Evolutionary conservation across 2,888 invertebrate species (phyloP).

Genomic region (Enoplolaimus lenunculus): DNA sequence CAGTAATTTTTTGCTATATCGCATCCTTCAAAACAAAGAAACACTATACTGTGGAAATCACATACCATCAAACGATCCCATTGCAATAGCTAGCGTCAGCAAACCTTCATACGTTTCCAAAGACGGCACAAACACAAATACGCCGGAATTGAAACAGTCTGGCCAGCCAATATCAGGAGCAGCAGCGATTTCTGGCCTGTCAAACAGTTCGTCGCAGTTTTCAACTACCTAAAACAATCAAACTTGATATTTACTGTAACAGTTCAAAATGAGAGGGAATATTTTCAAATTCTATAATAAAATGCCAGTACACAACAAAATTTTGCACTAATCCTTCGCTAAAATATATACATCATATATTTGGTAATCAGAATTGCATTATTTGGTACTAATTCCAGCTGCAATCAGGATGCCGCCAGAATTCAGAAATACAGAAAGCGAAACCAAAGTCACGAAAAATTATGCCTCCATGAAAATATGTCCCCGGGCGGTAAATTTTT

Average conservation of each 20-base stretch:
- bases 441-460: too few species aligned
- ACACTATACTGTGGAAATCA: too few species aligned
- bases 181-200: conserved; percentile 83
- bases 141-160: conserved; percentile 98
- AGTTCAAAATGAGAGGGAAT: background rate
- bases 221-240: conserved; percentile 61
- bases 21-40: too few species aligned
- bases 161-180: conserved; percentile 93
- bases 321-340: too few species aligned
- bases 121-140: conserved; percentile 65
- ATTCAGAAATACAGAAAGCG: too few species aligned
- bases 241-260: background rate
- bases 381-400: too few species aligned
- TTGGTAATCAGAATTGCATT: too few species aligned
- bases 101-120: conserved; percentile 66
- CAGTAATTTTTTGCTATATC: too few species aligned
- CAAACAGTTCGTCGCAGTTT: conserved; percentile 87
- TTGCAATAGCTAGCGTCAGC: conserved; percentile 62
- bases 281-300: background rate
- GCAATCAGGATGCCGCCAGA: too few species aligned
- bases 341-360: too few species aligned
- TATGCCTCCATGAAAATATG: too few species aligned
- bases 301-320: background rate
- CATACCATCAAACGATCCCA: conserved; percentile 85
- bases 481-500: too few species aligned